Percentiles rank a stretch among this genome's conserved stretches.
These are phyloP conservation scores for Druceiella hillmani DNA, from an alignment of 2,888 invertebrate species.

Conservation along the genomic window DNA sequence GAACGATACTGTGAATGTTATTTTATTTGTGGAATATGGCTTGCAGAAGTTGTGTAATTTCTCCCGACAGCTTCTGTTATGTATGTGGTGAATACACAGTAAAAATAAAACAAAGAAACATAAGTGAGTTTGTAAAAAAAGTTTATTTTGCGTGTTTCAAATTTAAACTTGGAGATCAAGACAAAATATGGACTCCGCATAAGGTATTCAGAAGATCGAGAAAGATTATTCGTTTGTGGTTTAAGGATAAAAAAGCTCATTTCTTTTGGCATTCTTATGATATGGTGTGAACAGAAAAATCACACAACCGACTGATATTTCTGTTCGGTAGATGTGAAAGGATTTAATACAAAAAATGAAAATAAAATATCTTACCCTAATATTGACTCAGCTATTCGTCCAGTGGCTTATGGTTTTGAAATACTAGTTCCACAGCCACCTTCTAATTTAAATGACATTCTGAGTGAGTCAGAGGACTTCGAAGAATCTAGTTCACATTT, in stretches of 20 bases:
- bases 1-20: too few relatives aligned
- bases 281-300: constrained; percentile 3
- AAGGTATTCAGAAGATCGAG: too few relatives aligned
- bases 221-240: background rate
- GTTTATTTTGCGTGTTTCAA: constrained; percentile 3
- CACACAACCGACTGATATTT: constrained; percentile 2
- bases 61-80: constrained; percentile 3
- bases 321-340: constrained; percentile 4
- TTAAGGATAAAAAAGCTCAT: background rate
- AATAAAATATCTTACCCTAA: constrained; percentile 2
- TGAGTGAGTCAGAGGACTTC: too few relatives aligned
- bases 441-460: constrained; percentile 1
- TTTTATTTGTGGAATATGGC: too few relatives aligned
- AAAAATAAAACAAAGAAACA: constrained; percentile 2
- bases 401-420: constrained; percentile 1
- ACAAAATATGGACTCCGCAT: too few relatives aligned
- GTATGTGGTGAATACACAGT: constrained; percentile 3
- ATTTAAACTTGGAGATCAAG: constrained; percentile 1
- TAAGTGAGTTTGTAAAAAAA: constrained; percentile 2
- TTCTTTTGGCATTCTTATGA: constrained; percentile 1
- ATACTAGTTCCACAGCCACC: constrained; percentile 1
- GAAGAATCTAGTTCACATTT: too few relatives aligned
- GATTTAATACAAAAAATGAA: constrained; percentile 1
- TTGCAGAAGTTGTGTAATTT: too few relatives aligned
- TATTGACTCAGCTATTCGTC: constrained; percentile 3